Base-by-base conservation (phyloP, 2,113 vertebrate species). In the Cheilinus undulatus region DNA sequence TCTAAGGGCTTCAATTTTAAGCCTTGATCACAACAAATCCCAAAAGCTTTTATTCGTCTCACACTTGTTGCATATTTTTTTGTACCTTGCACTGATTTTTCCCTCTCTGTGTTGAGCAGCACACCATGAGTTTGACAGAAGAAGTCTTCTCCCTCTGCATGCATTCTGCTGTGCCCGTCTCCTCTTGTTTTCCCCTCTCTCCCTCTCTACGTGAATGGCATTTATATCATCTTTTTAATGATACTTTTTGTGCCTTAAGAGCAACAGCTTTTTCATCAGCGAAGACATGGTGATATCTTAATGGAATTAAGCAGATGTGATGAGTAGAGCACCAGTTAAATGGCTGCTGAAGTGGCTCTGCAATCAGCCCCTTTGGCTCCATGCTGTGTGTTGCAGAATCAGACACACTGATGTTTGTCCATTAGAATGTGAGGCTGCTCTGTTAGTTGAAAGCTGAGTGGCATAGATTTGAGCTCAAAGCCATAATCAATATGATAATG, bases 261-360 rank as follows among this genome's bases (percentile, higher is more conserved):
- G 64, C 11, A 72, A 71, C 22, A 28, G 58, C 22, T 27, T 53
- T 75, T 75, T 66, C 58, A 56, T 66, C 65, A 64, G n/a, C 61
- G 3, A 15, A 40, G 67, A 69, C 62, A 24, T 32, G 26, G 43
- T 38, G 34, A 65, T 73, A 82, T 76, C 70, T 69, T 88, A 76
- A 86, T 84, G 69, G 61, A 87, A 77, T 85, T 76, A 71, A 78
- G 75, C 67, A 65, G 77, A 77, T 77, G 71, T 72, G 83, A 84
- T 73, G 74, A 83, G 65, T 71, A 40, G 38, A 74, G 77, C 42
- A 54, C 46, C 32, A 20, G 59, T 32, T 88, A 74, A 89, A 85
- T 17, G 54, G 57, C 19, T 45, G 15, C 63, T 86, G 64, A 84
- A 85, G 80, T 74, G 22, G 66, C 56, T 78, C 28, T 63, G 27